Conservation (phyloP, 2,797 vertebrate genomes). For the Oreortyx pictus region DNA sequence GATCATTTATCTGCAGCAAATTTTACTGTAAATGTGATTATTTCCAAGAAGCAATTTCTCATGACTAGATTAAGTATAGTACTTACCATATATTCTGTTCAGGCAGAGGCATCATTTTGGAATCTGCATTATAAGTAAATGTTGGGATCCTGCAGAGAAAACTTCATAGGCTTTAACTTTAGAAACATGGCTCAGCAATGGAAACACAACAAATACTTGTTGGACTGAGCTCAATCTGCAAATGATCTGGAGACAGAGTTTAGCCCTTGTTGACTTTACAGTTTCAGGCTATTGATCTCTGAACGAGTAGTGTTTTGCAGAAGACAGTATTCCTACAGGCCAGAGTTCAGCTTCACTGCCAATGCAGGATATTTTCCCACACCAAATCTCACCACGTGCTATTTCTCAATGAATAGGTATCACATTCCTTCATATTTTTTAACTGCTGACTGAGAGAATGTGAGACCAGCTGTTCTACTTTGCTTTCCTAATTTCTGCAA, state of each 20-base stretch:
- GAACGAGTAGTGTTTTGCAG: background rate
- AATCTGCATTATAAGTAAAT: background rate
- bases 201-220: background rate
- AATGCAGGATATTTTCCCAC: background rate
- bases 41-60: constrained; percentile 77
- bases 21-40: constrained; percentile 77
- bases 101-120: constrained; percentile 22
- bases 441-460: background rate
- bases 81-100: constrained; percentile 62
- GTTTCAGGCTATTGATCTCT: background rate
- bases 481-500: background rate
- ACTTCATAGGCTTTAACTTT: background rate
- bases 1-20: constrained; percentile 68
- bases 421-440: background rate
- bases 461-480: background rate
- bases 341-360: background rate
- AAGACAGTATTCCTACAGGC: background rate
- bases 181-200: background rate
- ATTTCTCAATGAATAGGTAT: background rate
- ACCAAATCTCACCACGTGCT: background rate
- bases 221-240: background rate
- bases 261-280: background rate
- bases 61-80: constrained; percentile 60
- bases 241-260: background rate
- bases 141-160: background rate